phyloP scores from a whole-genome alignment of 1,140 invertebrate species.

The Zaprionus nigranus region DNA sequence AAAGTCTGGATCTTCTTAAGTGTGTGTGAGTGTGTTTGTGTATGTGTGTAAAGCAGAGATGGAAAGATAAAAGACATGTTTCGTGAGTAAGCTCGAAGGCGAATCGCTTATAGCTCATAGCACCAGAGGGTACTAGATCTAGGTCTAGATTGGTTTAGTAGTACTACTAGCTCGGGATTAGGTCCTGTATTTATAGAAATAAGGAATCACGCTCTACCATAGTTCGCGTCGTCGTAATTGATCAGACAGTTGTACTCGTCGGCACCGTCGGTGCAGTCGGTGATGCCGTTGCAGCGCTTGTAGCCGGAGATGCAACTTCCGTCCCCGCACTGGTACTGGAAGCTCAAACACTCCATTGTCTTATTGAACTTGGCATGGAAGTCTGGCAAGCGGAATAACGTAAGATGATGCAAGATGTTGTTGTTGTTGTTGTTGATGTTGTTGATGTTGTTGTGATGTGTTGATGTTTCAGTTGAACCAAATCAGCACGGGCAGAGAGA shows the following conservation, averaged over 20 bases:
- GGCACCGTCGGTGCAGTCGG: constrained; percentile 88
- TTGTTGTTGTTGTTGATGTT: constrained; percentile 19
- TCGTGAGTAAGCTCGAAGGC: background rate
- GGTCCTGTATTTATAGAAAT: background rate
- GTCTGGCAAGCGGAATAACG: constrained; percentile 45
- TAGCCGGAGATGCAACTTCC: constrained; percentile 88
- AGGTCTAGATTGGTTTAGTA: background rate
- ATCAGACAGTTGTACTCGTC: constrained; percentile 88
- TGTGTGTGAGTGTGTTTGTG: constrained; percentile 29
- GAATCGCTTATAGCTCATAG: background rate
- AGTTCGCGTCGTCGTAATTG: constrained; percentile 72
- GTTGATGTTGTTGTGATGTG: constrained; percentile 19
- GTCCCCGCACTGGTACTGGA: constrained; percentile 87
- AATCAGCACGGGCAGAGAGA: constrained; percentile 34
- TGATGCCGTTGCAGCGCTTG: constrained; percentile 88
- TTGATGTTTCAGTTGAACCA: constrained; percentile 14
- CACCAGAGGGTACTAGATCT: background rate
- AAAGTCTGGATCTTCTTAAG: constrained; percentile 42
- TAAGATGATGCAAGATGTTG: constrained; percentile 29
- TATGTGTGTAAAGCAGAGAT: constrained; percentile 30
- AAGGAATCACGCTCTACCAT: constrained; percentile 56
- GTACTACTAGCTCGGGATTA: background rate
- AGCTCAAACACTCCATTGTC: constrained; percentile 69
- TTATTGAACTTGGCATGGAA: constrained; percentile 76
- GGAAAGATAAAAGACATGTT: constrained; percentile 32